These are phyloP conservation scores for Heliopora coerulea DNA, from an alignment of 92 coral and sea anemone genomes.

Conservation along the genomic window DNA sequence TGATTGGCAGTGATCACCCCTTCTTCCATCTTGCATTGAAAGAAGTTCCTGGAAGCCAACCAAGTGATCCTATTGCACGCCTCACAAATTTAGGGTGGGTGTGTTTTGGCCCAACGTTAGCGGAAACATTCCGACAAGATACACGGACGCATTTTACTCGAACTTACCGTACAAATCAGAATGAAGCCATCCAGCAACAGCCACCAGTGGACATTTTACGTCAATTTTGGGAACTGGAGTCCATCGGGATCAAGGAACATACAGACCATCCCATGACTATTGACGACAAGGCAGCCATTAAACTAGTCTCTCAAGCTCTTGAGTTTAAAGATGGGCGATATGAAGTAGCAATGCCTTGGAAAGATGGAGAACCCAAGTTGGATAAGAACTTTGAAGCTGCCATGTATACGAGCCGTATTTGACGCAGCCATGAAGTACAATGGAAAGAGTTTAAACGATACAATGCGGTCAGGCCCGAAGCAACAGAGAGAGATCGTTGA, in stretches of 20 bases:
- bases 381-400: slow-evolving; percentile 49
- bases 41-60: slow-evolving; percentile 45
- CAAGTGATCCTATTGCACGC: slow-evolving; percentile 54
- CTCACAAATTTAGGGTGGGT: slow-evolving; percentile 54
- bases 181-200: slow-evolving; percentile 20
- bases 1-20: slow-evolving; percentile 62
- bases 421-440: slow-evolving; percentile 45
- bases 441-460: slow-evolving; percentile 49
- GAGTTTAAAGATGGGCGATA: slow-evolving; percentile 38
- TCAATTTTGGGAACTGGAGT: slow-evolving; percentile 50
- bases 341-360: slow-evolving; percentile 44
- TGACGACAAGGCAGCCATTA: slow-evolving; percentile 27
- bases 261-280: slow-evolving; percentile 26
- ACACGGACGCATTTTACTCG: slow-evolving; percentile 48
- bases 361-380: slow-evolving; percentile 49
- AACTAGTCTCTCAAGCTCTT: slow-evolving; percentile 25
- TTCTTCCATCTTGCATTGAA: slow-evolving; percentile 50
- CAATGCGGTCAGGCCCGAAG: too few species aligned
- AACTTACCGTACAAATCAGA: slow-evolving; percentile 45
- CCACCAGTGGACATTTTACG: slow-evolving; percentile 41
- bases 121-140: slow-evolving; percentile 44
- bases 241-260: slow-evolving; percentile 45
- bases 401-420: slow-evolving; percentile 45
- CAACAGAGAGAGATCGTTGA: too few species aligned
- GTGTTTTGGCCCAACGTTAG: slow-evolving; percentile 61